Percentiles rank a stretch among this genome's conserved stretches.
Evolutionary conservation across 2,797 vertebrate species (phyloP).

Genomic region (Microhierax caerulescens): DNA sequence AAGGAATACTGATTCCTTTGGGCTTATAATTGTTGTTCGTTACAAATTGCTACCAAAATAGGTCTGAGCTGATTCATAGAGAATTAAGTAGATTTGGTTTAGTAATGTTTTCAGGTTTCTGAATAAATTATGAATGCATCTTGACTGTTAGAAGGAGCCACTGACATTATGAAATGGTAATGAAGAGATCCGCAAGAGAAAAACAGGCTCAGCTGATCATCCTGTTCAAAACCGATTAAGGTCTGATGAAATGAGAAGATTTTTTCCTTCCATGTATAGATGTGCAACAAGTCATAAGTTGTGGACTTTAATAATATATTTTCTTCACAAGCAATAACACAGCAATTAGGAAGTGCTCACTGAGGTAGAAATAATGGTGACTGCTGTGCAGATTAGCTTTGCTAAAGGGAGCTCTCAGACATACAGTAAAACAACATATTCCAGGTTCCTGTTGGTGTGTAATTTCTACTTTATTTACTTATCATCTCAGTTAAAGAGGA

Average conservation of each 20-base stretch:
- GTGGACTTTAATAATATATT: constrained; percentile 82
- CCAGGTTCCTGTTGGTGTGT: constrained; percentile 74
- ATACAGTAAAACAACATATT: constrained; percentile 78
- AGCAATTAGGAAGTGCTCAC: constrained; percentile 81
- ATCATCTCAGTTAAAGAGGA: constrained; percentile 79
- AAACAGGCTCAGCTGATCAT: constrained; percentile 62
- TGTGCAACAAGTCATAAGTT: constrained; percentile 79
- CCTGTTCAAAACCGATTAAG: constrained; percentile 73
- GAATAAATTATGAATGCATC: constrained; percentile 79
- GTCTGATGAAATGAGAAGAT: constrained; percentile 66
- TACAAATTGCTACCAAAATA: constrained; percentile 73
- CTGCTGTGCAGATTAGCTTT: constrained; percentile 77
- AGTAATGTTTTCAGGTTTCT: constrained; percentile 76
- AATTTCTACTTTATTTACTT: constrained; percentile 85
- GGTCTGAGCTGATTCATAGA: constrained; percentile 68
- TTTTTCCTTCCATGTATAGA: constrained; percentile 50
- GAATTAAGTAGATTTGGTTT: constrained; percentile 77
- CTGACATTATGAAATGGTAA: constrained; percentile 69
- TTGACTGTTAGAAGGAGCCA: constrained; percentile 66
- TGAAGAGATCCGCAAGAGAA: constrained; percentile 64
- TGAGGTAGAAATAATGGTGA: constrained; percentile 83
- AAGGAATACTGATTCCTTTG: constrained; percentile 71
- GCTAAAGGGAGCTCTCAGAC: constrained; percentile 77
- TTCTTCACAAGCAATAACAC: constrained; percentile 79
- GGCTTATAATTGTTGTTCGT: constrained; percentile 77